Conservation (phyloP, 2,797 vertebrate genomes). For the Acomys russatus region DNA sequence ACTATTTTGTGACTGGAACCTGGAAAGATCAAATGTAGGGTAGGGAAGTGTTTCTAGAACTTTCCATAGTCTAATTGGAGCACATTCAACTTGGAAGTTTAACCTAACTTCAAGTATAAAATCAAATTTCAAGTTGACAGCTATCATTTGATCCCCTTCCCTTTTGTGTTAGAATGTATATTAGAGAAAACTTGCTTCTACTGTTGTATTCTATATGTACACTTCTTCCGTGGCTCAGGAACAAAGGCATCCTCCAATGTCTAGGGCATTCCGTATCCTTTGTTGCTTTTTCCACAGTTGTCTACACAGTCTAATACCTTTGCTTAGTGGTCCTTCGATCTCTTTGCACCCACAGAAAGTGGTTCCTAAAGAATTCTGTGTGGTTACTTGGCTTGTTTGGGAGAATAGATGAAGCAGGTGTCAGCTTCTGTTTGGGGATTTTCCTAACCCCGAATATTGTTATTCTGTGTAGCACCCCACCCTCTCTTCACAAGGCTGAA, state of each 20-base stretch:
- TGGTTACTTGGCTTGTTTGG: neutral
- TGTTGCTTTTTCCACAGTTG: no score
- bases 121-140: neutral
- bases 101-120: neutral
- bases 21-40: neutral
- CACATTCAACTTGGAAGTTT: neutral
- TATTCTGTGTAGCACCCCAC: constrained; percentile 34
- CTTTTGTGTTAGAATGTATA: neutral
- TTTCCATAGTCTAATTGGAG: neutral
- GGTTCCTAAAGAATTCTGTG: neutral
- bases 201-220: no score
- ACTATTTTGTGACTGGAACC: neutral
- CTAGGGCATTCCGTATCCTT: neutral
- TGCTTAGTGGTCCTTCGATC: neutral
- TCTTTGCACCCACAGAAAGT: neutral
- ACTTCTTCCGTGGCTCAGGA: neutral
- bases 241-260: neutral
- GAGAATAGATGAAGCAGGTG: constrained; percentile 47
- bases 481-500: constrained; percentile 55
- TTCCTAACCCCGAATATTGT: constrained; percentile 64
- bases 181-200: neutral
- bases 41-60: neutral
- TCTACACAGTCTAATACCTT: accelerated
- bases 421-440: constrained; percentile 36
- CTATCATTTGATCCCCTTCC: neutral